These are phyloP conservation scores for Ostrea denselamellosa DNA, from an alignment of 1,140 invertebrate species.

Conservation along the genomic window DNA sequence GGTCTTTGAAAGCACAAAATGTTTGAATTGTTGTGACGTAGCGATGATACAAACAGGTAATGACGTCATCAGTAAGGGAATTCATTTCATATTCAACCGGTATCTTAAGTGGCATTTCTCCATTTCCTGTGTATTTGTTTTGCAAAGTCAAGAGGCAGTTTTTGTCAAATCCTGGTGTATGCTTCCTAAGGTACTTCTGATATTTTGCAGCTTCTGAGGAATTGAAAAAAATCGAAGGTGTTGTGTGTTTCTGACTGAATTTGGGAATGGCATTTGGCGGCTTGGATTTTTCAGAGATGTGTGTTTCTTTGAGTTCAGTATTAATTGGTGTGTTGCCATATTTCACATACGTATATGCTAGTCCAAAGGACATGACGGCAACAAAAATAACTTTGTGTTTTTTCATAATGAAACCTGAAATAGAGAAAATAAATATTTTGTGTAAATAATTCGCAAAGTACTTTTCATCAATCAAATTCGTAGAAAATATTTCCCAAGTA, in stretches of 20 bases:
- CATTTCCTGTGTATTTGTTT: not conserved
- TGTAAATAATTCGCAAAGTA: no score
- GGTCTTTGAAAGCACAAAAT: constrained; percentile 53
- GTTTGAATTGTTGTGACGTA: constrained; percentile 59
- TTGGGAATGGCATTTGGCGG: not conserved
- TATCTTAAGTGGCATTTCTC: not conserved
- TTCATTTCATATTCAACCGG: not conserved
- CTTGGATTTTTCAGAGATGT: not conserved
- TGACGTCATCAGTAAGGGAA: not conserved
- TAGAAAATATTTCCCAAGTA: no score
- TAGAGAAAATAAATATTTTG: no score
- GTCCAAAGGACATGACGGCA: not conserved
- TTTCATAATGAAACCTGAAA: not conserved
- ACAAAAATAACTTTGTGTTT: not conserved
- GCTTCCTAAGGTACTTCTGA: not conserved
- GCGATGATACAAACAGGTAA: constrained; percentile 34
- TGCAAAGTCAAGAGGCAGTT: not conserved
- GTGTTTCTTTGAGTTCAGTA: not conserved
- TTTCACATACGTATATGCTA: not conserved
- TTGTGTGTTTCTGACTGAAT: not conserved
- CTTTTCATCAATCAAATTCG: no score
- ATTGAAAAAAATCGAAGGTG: not conserved
- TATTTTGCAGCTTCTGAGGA: not conserved
- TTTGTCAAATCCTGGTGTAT: not conserved
- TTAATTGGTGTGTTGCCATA: not conserved